Percentiles rank a stretch among this genome's conserved stretches.
Conservation (phyloP, 2,113 vertebrate genomes). For the Cryptotis parvus region DNA sequence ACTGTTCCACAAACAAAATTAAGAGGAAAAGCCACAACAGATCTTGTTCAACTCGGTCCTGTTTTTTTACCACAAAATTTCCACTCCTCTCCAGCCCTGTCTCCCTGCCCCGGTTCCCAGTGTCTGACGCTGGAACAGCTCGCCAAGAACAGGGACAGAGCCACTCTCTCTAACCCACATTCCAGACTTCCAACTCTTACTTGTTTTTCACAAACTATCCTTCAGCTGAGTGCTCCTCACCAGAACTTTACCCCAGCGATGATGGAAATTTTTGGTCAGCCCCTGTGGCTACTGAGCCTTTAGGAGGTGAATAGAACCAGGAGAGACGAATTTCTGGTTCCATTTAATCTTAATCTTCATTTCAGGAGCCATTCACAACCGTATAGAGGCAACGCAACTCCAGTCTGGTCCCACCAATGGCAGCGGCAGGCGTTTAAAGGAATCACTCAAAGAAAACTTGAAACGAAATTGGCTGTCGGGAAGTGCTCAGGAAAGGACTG, state of each 20-base stretch:
- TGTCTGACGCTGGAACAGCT: neutral
- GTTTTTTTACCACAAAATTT: neutral
- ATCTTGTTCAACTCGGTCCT: neutral
- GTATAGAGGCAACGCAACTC: neutral
- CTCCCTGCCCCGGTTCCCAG: neutral
- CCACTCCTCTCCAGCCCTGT: neutral
- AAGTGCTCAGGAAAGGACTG: neutral
- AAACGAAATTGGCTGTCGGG: neutral
- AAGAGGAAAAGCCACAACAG: neutral
- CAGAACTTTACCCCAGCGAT: neutral
- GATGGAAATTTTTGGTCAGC: neutral
- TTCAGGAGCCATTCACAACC: neutral
- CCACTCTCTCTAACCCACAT: neutral
- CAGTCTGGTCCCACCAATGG: neutral
- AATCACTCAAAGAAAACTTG: slow-evolving; percentile 33
- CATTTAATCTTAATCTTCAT: slow-evolving; percentile 14
- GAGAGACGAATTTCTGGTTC: neutral
- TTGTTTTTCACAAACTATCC: neutral
- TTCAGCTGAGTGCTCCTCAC: neutral
- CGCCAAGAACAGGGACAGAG: neutral
- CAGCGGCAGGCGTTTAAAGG: neutral
- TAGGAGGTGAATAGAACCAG: neutral
- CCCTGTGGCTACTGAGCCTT: neutral
- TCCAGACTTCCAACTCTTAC: neutral
- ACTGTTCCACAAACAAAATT: neutral